These are phyloP conservation scores for Melanerpes formicivorus DNA, from an alignment of 2,113 vertebrate genomes.

Conservation along the genomic window DNA sequence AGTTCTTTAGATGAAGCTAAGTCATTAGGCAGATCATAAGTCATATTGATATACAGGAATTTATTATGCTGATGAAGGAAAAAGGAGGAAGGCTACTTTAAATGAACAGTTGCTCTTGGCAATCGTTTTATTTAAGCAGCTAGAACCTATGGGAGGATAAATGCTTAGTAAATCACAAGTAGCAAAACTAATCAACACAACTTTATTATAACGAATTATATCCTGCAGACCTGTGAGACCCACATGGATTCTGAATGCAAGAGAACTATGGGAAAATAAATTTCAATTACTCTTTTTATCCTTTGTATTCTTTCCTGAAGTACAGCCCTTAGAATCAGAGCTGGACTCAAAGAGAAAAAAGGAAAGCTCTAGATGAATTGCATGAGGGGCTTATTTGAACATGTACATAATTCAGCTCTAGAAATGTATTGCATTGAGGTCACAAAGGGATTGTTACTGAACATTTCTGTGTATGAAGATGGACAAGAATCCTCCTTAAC, in stretches of 20 bases:
- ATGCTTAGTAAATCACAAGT: constrained; percentile 60
- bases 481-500: neutral
- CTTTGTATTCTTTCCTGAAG: neutral
- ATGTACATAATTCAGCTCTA: neutral
- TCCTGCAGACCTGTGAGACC: neutral
- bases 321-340: neutral
- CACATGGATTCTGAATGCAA: neutral
- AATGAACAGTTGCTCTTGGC: neutral
- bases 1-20: neutral
- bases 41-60: neutral
- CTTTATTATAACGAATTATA: neutral
- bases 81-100: neutral
- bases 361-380: neutral
- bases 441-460: neutral
- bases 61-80: neutral
- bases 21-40: neutral
- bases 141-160: neutral
- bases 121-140: neutral
- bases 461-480: constrained; percentile 1
- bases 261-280: neutral
- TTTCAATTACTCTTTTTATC: neutral
- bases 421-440: neutral
- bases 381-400: neutral
- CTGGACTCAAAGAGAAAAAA: neutral
- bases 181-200: constrained; percentile 52